Base-by-base conservation (phyloP, 2,888 invertebrate genomes). In the Eupithecia subfuscata region DNA sequence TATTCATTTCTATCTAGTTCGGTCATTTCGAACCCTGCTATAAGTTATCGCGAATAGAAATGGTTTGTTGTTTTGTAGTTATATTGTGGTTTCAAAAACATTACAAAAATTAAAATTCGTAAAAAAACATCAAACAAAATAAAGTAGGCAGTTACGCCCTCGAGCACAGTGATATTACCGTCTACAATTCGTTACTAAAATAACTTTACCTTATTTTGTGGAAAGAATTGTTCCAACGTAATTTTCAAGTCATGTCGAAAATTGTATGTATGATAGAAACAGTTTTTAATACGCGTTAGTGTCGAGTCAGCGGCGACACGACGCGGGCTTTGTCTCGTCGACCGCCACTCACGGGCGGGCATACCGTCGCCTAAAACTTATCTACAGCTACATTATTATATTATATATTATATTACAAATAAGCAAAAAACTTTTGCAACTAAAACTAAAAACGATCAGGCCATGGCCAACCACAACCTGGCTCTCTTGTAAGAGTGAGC, bases 221-320 rank as follows among this genome's bases (percentile, higher is more conserved):
- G 18, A 48, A 48, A 48, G n/a, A 48, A 45, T 12, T n/a, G n/a
- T 63, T 37, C 37, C 37, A 7, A 7, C 37, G 37, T 30, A 63
- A 11, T 63, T 25, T 63, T 63, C 56, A 30, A 16, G 63, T 63
- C 25, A 63, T 16, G 63, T 73, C 67, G 9, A 75, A 75, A 75
- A 45, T 70, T 70, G 34, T 48, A 70, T 65, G 69, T 70, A 48
- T 8, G n/a, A 64, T 67, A 68, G 73, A 70, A 75, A 69, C 56
- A 45, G 70, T 65, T 70, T n/a, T 63, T 67, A 67, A 65, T 75
- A 69, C 60, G 43, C 56, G 69, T 45, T 73, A 73, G 67, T 76
- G 70, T 48, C 73, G 60, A 73, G 73, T 76, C 75, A 76, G 45
- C 16, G 30, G 22, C 56, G n/a, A 56, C 56, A 56, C 56, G 9